Percentiles rank a stretch among this genome's conserved stretches.
phyloP scores from a whole-genome alignment of 2,797 vertebrate genomes.

The Urophycis tenuis region DNA sequence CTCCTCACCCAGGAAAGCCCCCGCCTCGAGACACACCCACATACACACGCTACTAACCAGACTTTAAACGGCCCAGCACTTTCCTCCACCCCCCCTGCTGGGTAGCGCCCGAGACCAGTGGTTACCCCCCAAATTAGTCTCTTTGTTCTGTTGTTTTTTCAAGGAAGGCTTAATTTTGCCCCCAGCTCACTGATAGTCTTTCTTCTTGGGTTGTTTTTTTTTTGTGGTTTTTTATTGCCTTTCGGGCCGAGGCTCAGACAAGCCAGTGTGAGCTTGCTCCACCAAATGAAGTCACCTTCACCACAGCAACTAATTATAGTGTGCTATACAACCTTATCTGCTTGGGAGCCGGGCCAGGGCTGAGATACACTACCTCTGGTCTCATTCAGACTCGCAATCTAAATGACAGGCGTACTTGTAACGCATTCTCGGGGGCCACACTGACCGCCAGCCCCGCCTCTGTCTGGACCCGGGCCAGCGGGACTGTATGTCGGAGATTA shows the following conservation, averaged over 20 bases:
- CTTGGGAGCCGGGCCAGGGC: conserved; percentile 29
- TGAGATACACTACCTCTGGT: conserved; percentile 26
- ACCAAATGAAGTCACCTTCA: conserved; percentile 33
- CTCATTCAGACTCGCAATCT: conserved; percentile 18
- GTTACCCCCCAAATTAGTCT: conserved; percentile 27
- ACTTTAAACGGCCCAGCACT: conserved; percentile 33
- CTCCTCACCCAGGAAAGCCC: conserved; percentile 7
- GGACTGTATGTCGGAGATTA: conserved; percentile 4
- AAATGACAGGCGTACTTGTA: conserved; percentile 12
- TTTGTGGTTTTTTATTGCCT: conserved; percentile 19
- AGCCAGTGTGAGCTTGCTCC: conserved; percentile 10
- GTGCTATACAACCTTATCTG: conserved; percentile 10
- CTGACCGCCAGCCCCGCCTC: background rate
- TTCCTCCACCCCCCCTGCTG: conserved; percentile 50
- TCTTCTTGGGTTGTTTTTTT: conserved; percentile 4
- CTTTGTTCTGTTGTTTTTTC: conserved; percentile 11
- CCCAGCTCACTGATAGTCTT: background rate
- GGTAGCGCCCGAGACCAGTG: conserved; percentile 19
- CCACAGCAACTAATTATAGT: conserved; percentile 20
- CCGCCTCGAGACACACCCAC: conserved; percentile 55
- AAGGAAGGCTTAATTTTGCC: conserved; percentile 8
- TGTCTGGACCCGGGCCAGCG: background rate
- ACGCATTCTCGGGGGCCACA: background rate
- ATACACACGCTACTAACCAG: conserved; percentile 54
- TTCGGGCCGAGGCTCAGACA: background rate